Percentiles rank a stretch among this genome's conserved stretches.
Evolutionary conservation across 2,888 invertebrate genomes (phyloP).

Genomic region (Sphinx pinastri): DNA sequence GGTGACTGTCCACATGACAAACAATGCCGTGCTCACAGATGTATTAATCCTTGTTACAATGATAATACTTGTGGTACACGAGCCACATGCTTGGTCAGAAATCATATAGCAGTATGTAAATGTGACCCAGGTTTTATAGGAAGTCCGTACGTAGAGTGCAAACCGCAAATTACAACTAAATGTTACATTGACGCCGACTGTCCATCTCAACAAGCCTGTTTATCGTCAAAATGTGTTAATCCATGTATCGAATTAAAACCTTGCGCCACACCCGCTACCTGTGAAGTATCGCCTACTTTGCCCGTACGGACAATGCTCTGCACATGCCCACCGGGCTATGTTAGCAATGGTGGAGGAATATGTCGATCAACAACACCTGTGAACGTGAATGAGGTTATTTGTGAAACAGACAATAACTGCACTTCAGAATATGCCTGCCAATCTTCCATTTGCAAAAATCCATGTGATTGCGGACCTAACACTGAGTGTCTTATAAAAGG

Average conservation of each 20-base stretch:
- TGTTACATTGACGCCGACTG: conserved; percentile 94
- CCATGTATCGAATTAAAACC: conserved; percentile 91
- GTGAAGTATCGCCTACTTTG: conserved; percentile 91
- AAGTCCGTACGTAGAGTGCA: conserved; percentile 92
- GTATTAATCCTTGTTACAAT: conserved; percentile 92
- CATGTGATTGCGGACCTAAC: conserved; percentile 93
- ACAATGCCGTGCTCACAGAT: conserved; percentile 93
- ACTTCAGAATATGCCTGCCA: conserved; percentile 90
- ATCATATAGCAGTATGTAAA: conserved; percentile 93
- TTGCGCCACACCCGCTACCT: conserved; percentile 91
- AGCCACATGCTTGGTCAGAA: conserved; percentile 91
- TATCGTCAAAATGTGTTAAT: conserved; percentile 91
- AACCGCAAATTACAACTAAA: conserved; percentile 88
- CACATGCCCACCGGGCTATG: conserved; percentile 94
- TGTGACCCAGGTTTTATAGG: conserved; percentile 90
- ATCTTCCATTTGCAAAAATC: conserved; percentile 91
- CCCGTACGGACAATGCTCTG: conserved; percentile 96
- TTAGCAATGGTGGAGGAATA: conserved; percentile 92
- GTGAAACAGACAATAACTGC: conserved; percentile 91
- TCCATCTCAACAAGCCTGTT: conserved; percentile 90
- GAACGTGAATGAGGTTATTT: conserved; percentile 84
- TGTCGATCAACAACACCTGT: conserved; percentile 89
- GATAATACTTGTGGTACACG: conserved; percentile 90
- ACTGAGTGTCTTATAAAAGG: conserved; percentile 92
- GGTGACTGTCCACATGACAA: conserved; percentile 94